Conservation (phyloP, 2,797 vertebrate genomes). For the Galagoides demidoff region DNA sequence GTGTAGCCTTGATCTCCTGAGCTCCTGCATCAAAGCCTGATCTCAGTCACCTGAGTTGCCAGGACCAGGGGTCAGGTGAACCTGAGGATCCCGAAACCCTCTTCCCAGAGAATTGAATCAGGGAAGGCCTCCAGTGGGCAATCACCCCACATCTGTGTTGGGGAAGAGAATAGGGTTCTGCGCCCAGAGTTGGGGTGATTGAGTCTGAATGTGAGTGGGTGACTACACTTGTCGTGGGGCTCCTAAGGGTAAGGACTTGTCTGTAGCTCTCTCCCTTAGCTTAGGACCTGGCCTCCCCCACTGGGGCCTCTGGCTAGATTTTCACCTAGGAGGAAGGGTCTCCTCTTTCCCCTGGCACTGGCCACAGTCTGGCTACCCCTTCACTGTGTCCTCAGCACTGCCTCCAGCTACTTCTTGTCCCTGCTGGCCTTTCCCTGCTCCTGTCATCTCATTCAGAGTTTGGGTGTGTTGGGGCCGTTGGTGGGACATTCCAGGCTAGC, state of each 20-base stretch:
- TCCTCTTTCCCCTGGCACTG: not conserved
- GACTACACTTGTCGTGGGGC: not conserved
- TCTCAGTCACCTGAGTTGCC: not conserved
- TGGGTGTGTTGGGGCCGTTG: not conserved
- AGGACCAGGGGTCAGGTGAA: not conserved
- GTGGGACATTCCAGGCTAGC: not conserved
- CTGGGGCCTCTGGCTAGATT: not conserved
- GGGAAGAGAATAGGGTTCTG: not conserved
- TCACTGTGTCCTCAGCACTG: not conserved
- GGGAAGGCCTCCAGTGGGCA: not conserved
- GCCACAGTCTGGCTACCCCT: not conserved
- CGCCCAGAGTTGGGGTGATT: not conserved
- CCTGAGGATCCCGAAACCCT: not conserved
- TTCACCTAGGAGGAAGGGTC: not conserved
- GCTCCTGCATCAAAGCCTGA: not conserved
- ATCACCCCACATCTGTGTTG: not conserved
- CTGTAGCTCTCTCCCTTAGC: not conserved
- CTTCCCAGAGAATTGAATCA: not conserved
- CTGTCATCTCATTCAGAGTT: not conserved
- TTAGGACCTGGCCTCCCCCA: not conserved
- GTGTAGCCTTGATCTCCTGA: not conserved
- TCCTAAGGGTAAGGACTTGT: not conserved
- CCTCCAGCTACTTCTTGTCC: not conserved
- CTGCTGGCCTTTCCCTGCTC: not conserved
- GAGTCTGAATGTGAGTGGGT: not conserved